phyloP scores from a whole-genome alignment of 2,888 invertebrate species.

The Lamproptera curius region DNA sequence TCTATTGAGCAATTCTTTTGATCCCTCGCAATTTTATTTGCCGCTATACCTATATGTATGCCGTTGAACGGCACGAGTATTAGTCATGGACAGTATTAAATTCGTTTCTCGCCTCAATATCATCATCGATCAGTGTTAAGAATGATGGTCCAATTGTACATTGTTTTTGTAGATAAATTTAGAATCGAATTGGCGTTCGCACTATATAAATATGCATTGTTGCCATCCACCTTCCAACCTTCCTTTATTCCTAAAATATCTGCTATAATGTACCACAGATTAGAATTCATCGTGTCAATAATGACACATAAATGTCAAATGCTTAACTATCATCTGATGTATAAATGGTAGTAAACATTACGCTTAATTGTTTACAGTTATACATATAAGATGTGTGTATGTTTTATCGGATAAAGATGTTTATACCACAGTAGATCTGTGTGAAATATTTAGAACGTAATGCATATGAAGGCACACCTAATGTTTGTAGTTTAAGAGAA shows the following conservation, averaged over 20 bases:
- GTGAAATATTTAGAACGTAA: conserved; percentile 40
- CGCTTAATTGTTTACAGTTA: conserved; percentile 69
- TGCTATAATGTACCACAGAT: conserved; percentile 46
- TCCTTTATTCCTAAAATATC: conserved; percentile 40
- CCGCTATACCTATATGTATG: conserved; percentile 24
- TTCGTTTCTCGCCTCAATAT: conserved; percentile 39
- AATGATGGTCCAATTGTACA: conserved; percentile 64
- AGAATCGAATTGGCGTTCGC: conserved; percentile 52
- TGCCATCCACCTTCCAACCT: conserved; percentile 30
- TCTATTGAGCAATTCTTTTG: conserved; percentile 40
- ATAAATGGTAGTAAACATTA: conserved; percentile 58
- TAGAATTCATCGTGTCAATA: conserved; percentile 48
- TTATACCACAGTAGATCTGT: conserved; percentile 74
- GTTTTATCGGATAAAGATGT: conserved; percentile 66
- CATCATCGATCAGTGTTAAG: conserved; percentile 52
- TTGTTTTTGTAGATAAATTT: conserved; percentile 67
- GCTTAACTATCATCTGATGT: conserved; percentile 70
- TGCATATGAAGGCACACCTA: conserved; percentile 17
- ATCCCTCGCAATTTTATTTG: conserved; percentile 43
- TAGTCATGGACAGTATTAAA: conserved; percentile 45
- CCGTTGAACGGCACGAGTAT: conserved; percentile 28
- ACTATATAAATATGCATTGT: conserved; percentile 24
- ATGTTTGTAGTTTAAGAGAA: conserved; percentile 17
- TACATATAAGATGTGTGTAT: conserved; percentile 62
- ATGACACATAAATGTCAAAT: conserved; percentile 55